Percentiles rank a stretch among this genome's conserved stretches.
These are phyloP conservation scores for Morinoia aosen DNA, from an alignment of 2,888 invertebrate genomes.

Conservation along the genomic window DNA sequence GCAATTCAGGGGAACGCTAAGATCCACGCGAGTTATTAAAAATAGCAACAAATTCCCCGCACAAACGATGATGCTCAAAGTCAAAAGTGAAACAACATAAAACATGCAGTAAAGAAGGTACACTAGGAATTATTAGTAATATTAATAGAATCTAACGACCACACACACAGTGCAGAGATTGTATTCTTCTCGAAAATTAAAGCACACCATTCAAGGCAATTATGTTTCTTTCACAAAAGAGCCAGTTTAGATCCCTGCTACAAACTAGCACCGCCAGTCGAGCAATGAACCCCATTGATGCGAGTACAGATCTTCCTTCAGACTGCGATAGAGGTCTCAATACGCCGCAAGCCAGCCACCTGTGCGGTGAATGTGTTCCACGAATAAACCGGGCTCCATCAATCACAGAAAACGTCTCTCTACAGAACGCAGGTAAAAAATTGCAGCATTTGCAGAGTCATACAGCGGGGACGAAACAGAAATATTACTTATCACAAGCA, in stretches of 20 bases:
- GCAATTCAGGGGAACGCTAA: neutral
- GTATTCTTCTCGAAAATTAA: neutral
- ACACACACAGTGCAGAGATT: neutral
- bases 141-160: neutral
- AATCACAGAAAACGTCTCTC: neutral
- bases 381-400: neutral
- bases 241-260: neutral
- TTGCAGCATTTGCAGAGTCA: neutral
- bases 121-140: neutral
- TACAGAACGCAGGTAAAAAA: neutral
- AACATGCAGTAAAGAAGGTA: neutral
- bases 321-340: neutral
- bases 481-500: neutral
- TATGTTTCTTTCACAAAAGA: neutral
- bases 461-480: neutral
- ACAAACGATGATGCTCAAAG: neutral
- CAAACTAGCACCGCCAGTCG: neutral
- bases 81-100: neutral
- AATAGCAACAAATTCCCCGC: neutral
- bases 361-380: too few species aligned
- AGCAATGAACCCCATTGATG: neutral
- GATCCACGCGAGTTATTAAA: neutral
- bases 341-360: too few species aligned
- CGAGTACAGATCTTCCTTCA: neutral
- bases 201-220: neutral